A percentile compares a stretch with the other conserved stretches of the same genome.
phyloP scores from a whole-genome alignment of 2,888 invertebrate species.

The Oscheius sp. region DNA sequence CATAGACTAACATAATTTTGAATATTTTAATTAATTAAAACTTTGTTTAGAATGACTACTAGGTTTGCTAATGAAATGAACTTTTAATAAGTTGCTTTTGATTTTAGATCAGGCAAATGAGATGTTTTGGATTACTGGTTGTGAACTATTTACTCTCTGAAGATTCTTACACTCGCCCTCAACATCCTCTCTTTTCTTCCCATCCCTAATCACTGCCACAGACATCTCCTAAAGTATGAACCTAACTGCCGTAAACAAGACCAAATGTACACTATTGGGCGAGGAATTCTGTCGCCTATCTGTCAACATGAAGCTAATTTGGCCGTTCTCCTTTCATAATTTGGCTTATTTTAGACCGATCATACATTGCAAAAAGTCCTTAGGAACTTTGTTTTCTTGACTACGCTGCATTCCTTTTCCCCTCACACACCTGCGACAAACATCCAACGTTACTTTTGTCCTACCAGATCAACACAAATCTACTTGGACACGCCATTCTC shows the following conservation, averaged over 20 bases:
- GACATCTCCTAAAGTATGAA: too few relatives aligned
- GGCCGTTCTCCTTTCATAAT: background rate
- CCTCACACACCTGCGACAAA: background rate
- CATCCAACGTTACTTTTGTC: background rate
- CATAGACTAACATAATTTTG: too few relatives aligned
- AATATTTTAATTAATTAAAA: too few relatives aligned
- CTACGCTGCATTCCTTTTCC: background rate
- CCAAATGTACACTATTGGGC: background rate
- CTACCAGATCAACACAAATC: background rate
- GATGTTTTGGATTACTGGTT: too few relatives aligned
- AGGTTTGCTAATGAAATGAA: too few relatives aligned
- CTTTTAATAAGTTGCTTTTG: too few relatives aligned
- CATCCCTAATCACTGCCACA: background rate
- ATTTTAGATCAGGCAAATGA: too few relatives aligned
- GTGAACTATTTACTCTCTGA: too few relatives aligned
- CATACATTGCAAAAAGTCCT: background rate
- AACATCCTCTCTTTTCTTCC: background rate
- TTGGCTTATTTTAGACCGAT: background rate
- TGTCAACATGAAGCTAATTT: constrained; percentile 27
- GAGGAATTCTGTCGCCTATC: background rate
- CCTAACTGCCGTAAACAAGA: too few relatives aligned
- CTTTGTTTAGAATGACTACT: too few relatives aligned
- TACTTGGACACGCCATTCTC: background rate
- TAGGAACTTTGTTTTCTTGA: background rate
- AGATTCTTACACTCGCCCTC: too few relatives aligned